A percentile compares a stretch with the other conserved stretches of the same genome.
Evolutionary conservation across 2,888 invertebrate genomes (phyloP).

Genomic region (Harpalus rubripes): DNA sequence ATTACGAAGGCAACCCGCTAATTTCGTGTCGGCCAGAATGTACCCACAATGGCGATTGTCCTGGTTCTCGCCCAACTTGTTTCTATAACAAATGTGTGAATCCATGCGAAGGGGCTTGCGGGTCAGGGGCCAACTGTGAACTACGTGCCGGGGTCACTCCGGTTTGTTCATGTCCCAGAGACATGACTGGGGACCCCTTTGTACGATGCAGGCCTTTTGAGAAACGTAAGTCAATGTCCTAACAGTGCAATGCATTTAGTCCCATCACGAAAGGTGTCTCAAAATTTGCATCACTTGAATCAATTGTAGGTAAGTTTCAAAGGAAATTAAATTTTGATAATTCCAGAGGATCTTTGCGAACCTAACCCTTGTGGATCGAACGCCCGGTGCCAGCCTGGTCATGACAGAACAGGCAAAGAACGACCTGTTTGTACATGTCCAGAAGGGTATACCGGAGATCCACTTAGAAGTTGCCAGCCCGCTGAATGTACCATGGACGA

Average conservation of each 20-base stretch:
- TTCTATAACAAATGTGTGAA: conserved; percentile 90
- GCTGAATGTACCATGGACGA: too few relatives aligned
- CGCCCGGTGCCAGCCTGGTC: conserved; percentile 90
- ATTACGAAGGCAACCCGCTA: conserved; percentile 89
- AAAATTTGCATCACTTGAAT: too few relatives aligned
- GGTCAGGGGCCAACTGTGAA: conserved; percentile 88
- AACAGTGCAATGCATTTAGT: too few relatives aligned
- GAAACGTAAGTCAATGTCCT: conserved; percentile 84
- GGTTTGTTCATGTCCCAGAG: conserved; percentile 91
- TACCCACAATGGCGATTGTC: conserved; percentile 88
- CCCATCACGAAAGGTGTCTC: too few relatives aligned
- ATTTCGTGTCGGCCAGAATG: conserved; percentile 90
- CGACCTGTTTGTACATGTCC: conserved; percentile 92
- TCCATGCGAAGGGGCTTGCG: conserved; percentile 91
- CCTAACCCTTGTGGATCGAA: conserved; percentile 93
- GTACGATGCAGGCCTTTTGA: conserved; percentile 89
- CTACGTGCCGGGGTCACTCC: conserved; percentile 87
- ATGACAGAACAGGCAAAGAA: conserved; percentile 89
- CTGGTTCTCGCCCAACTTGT: conserved; percentile 87
- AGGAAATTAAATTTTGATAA: too few relatives aligned
- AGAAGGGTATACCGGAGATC: too few relatives aligned
- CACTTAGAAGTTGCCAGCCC: too few relatives aligned
- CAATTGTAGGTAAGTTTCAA: too few relatives aligned
- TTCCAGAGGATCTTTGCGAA: conserved; percentile 87
- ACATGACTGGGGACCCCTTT: conserved; percentile 94